Base-by-base conservation (phyloP, 2,888 invertebrate species). In the Nesidiocoris tenuis region DNA sequence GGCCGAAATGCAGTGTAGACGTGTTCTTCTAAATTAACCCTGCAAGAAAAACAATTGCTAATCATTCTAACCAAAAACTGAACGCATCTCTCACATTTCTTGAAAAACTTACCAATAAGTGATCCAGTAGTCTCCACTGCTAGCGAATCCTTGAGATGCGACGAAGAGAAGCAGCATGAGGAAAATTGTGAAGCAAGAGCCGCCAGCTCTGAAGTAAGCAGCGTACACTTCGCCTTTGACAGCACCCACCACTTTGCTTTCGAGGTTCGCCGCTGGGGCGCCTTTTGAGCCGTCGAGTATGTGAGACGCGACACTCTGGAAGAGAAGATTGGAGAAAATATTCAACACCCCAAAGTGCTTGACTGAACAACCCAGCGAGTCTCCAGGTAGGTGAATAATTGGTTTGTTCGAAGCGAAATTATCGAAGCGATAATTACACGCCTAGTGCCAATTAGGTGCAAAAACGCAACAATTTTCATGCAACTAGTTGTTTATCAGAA, bases 201-300 rank as follows among this genome's bases (percentile, higher is more conserved):
- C 93, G 63, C 91, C 90, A 1, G 93, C 91, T 16, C 84, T 83
- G 76, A 93, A 86, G 83, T 94, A 94, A 16, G 89, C 87, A 61
- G 84, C 85, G 83, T 94, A 94, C 0, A 90, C 84, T 55, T 81
- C 80, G 0, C 86, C 84, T 0, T 89, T 88, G 68, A 91, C 89
- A 12, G 86, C 85, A 12, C 93, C 93, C 54, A 21, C 17, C 17
- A 16, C 17, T 56, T 55, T 64, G 12, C 24, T 56, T 18, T 74
- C 74, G 17, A 25, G 39, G 22, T 39, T 25, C 12, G 56, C 74
- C 1, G 22, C 24, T 12, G 74, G 74, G 23, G 9, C 57, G 12
- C 64, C 65, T 39, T 64, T 65, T n/a, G 19, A 21, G 17, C 56
- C 74, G 12, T 74, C 74, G 7, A 66, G 59, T 23, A 74, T 22